These are phyloP conservation scores for Macrochelys suwanniensis DNA, from an alignment of 2,797 vertebrate genomes.

Conservation along the genomic window DNA sequence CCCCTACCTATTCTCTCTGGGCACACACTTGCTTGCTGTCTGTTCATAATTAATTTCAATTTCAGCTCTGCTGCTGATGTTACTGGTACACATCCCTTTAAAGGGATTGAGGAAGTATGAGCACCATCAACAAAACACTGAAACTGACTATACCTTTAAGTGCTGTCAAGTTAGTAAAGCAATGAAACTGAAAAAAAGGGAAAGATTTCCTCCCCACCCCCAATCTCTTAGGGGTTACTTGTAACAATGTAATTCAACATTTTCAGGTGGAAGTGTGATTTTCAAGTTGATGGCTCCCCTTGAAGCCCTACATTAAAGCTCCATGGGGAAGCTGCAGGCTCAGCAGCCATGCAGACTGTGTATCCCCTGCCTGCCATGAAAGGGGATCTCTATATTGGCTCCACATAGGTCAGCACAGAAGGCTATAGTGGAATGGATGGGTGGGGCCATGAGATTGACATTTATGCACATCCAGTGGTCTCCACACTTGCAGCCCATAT, in stretches of 20 bases:
- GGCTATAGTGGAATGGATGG: not conserved
- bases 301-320: not conserved
- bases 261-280: not conserved
- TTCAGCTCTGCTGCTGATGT: not conserved
- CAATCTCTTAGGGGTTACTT: slow-evolving; percentile 22
- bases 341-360: not conserved
- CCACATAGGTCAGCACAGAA: not conserved
- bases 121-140: not conserved
- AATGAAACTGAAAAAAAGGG: not conserved
- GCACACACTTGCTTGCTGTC: not conserved
- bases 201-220: not conserved
- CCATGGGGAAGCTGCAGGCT: not conserved
- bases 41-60: not conserved
- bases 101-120: not conserved
- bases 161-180: slow-evolving; percentile 26
- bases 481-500: not conserved
- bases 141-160: not conserved
- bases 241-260: not conserved
- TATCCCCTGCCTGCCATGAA: not conserved
- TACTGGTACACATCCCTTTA: not conserved
- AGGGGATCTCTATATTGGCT: not conserved
- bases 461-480: not conserved
- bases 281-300: not conserved
- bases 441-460: not conserved
- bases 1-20: not conserved